Evolutionary conservation across 1,140 invertebrate species (phyloP), one percentile per base, ranked within the genome.

Genomic region (Luehdorfia chinensis): DNA sequence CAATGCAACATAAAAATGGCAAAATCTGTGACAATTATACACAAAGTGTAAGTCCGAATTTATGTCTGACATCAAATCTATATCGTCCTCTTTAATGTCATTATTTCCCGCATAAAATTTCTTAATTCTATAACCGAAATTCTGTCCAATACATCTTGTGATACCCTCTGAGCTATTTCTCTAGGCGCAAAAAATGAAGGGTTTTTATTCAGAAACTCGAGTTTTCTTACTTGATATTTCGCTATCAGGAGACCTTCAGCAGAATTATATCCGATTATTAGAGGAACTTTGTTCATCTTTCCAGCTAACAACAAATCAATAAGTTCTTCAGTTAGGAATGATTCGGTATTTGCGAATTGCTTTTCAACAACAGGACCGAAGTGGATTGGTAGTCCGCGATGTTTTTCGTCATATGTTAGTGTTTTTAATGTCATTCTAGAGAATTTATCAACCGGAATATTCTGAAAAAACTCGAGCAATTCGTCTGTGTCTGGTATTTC

Each of bases 211-310:
- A 70, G 54, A 23, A 66, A 45, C n/a, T 76, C 56, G 2, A 59
- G 19, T 57, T 75, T 84, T 50, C 60, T 75, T 11, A 70, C 27
- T 5, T 58, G 50, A 37, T 59, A 56, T 19, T 50, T 50, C 3
- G 88, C 50, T 5, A 87, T 57, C 0, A 88, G 47, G 6, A 90
- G 56, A n/a, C 89, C 89, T 81, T 94, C 92, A 7, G 79, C 67
- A 11, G 59, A 74, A 59, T 87, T 90, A 27, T 90, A 88, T 0
- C 92, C 93, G 9, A 89, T 58, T 3, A 93, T 84, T 9, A 89
- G 75, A 0, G 92, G 91, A 7, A 93, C 78, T 45, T 88, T 85
- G 9, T 31, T 9, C 25, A 87, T 87, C 27, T 75, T 73, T 36
- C 87, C 75, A 12, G 59, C 62, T 15, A 58, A 16, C 8, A 88